Evolutionary conservation across 2,113 vertebrate genomes (phyloP).

Genomic region (Siniperca chuatsi): DNA sequence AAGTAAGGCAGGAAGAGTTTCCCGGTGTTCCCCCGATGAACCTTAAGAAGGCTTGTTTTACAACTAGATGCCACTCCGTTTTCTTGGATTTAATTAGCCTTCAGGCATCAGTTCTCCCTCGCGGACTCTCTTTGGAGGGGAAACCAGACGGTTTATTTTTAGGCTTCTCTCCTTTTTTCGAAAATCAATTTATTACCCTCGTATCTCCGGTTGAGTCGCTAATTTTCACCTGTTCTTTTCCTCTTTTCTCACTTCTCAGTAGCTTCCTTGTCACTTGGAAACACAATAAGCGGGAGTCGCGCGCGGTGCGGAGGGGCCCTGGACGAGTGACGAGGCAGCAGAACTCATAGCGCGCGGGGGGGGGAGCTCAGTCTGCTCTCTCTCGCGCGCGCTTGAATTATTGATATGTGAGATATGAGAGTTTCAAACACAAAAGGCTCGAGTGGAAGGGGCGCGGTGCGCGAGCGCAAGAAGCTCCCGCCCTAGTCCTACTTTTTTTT

Average conservation of each 20-base stretch:
- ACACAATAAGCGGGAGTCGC: constrained; percentile 66
- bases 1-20: constrained; percentile 46
- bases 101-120: constrained; percentile 14
- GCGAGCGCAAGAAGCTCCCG: constrained; percentile 74
- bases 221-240: constrained; percentile 35
- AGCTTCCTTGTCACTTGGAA: constrained; percentile 76
- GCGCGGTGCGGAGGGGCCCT: constrained; percentile 81
- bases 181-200: neutral
- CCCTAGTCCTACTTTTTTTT: constrained; percentile 50
- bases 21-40: constrained; percentile 23
- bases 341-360: constrained; percentile 85
- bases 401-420: constrained; percentile 88
- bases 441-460: constrained; percentile 66
- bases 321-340: constrained; percentile 80
- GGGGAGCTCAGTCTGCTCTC: constrained; percentile 80
- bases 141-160: constrained; percentile 13
- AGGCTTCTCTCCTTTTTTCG: neutral
- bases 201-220: constrained; percentile 29
- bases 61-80: constrained; percentile 23
- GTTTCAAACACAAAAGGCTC: constrained; percentile 88
- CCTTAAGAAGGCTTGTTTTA: neutral
- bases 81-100: neutral
- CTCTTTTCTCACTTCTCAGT: constrained; percentile 52
- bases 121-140: neutral
- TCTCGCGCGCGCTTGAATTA: constrained; percentile 87